These are phyloP conservation scores for Naso thynnoides DNA, from an alignment of 2,797 vertebrate species.

Conservation along the genomic window DNA sequence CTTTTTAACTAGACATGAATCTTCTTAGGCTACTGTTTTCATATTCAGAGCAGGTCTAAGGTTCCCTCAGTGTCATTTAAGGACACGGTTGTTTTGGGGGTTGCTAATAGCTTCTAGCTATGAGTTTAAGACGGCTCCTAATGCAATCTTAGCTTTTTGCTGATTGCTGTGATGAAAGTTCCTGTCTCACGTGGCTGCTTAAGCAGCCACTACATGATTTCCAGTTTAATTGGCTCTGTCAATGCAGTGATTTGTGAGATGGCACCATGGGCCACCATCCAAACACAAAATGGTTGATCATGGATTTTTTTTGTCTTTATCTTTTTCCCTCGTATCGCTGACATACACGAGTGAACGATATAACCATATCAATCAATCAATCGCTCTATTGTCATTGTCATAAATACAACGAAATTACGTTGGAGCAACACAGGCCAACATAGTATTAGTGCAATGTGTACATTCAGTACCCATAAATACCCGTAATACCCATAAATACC, in stretches of 20 bases:
- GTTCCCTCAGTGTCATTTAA: background rate
- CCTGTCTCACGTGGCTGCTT: constrained; percentile 44
- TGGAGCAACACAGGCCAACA: no score
- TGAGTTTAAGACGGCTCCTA: constrained; percentile 35
- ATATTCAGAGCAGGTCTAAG: background rate
- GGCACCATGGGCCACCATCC: constrained; percentile 51
- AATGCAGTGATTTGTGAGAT: constrained; percentile 76
- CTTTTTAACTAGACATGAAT: background rate
- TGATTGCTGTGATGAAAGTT: constrained; percentile 49
- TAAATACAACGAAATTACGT: no score
- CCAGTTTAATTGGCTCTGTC: constrained; percentile 76
- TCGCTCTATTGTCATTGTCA: no score
- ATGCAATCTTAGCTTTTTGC: constrained; percentile 62
- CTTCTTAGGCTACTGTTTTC: background rate
- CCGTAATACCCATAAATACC: no score
- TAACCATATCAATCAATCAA: no score
- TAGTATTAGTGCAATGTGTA: no score
- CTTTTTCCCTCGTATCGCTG: background rate
- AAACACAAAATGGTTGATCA: background rate
- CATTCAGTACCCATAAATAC: no score
- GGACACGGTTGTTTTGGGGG: background rate
- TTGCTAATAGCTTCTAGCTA: background rate
- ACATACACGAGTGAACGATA: background rate
- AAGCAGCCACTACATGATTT: constrained; percentile 63
- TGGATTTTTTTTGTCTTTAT: background rate